phyloP scores from a whole-genome alignment of 2,888 invertebrate species.

The Cheilosia grossa region DNA sequence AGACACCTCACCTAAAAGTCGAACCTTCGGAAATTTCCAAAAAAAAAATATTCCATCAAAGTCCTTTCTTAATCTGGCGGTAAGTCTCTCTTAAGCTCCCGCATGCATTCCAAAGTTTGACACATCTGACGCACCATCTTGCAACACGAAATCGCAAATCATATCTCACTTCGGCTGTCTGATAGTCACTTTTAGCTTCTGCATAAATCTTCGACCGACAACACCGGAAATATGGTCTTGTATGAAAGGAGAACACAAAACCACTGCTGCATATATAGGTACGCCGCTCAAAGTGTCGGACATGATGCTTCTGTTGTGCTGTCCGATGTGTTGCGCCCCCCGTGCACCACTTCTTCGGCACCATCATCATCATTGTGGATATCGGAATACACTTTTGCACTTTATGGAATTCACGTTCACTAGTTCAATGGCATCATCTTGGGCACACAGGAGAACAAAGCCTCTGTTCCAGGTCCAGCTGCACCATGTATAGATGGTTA shows the following conservation, averaged over 20 bases:
- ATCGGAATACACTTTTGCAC: conserved; percentile 73
- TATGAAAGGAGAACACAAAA: conserved; percentile 13
- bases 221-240: conserved; percentile 44
- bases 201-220: conserved; percentile 31
- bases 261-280: conserved; percentile 9
- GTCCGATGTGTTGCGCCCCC: conserved; percentile 7
- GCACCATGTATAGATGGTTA: conserved; percentile 55
- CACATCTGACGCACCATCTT: neutral
- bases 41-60: too few species aligned
- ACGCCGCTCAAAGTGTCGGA: conserved; percentile 60
- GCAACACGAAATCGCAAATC: neutral
- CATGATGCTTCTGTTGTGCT: conserved; percentile 61
- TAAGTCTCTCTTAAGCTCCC: too few species aligned
- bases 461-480: conserved; percentile 40
- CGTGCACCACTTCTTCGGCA: conserved; percentile 34
- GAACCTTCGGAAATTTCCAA: too few species aligned
- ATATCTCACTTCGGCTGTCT: neutral
- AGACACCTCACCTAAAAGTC: too few species aligned
- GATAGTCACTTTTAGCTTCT: conserved; percentile 25
- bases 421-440: conserved; percentile 68
- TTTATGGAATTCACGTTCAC: conserved; percentile 76
- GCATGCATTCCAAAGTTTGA: neutral
- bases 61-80: too few species aligned
- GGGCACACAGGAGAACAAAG: conserved; percentile 40
- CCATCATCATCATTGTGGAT: conserved; percentile 36